phyloP scores from a whole-genome alignment of 2,888 invertebrate species.

The Ctenicera cuprea region DNA sequence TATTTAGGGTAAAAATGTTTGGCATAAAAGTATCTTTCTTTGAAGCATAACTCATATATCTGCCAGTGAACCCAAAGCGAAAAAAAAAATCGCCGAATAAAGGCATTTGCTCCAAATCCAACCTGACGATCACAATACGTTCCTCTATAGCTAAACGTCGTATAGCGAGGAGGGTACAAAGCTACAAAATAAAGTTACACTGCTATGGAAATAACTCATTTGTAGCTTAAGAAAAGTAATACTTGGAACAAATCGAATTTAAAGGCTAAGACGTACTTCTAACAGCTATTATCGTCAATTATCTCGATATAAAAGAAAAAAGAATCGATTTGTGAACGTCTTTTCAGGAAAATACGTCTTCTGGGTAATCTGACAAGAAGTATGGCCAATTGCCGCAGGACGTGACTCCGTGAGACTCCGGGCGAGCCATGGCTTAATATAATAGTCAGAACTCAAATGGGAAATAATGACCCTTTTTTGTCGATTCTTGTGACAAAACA shows the following conservation, averaged over 20 bases:
- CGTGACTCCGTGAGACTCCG: constrained; percentile 51
- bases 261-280: constrained; percentile 5
- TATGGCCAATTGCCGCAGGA: constrained; percentile 53
- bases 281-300: constrained; percentile 38
- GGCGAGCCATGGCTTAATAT: constrained; percentile 48
- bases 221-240: not conserved
- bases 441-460: constrained; percentile 50
- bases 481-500: constrained; percentile 29
- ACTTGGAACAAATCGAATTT: not conserved
- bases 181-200: not conserved
- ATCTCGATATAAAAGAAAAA: constrained; percentile 36
- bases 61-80: too few species aligned
- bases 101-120: too few species aligned
- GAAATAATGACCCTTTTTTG: constrained; percentile 49
- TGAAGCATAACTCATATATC: too few species aligned
- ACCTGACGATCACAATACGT: too few species aligned
- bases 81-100: too few species aligned
- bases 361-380: constrained; percentile 55
- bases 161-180: too few species aligned
- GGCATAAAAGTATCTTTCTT: too few species aligned
- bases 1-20: too few species aligned
- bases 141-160: too few species aligned
- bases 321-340: constrained; percentile 51
- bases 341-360: constrained; percentile 49
- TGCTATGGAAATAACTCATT: not conserved